Percentiles rank a stretch among this genome's conserved stretches.
Conservation (phyloP, 2,888 invertebrate species). For the Temnothorax rugatulus region DNA sequence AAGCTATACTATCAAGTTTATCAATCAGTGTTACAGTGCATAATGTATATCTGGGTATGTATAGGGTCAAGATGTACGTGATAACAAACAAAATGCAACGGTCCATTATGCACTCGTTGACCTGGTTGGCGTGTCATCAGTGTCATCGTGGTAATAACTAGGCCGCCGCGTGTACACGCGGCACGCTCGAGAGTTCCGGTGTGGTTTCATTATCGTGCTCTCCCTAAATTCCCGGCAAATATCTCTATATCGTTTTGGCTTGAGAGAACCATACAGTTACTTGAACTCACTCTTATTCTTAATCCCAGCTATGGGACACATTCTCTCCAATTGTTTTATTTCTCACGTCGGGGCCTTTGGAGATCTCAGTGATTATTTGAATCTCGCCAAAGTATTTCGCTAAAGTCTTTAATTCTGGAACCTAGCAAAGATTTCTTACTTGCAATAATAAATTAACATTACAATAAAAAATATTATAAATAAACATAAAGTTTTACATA, state of each 20-base stretch:
- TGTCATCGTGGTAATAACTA: constrained; percentile 71
- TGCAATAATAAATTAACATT: neutral
- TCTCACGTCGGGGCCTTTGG: neutral
- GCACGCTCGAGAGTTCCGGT: constrained; percentile 56
- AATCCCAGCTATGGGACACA: constrained; percentile 16
- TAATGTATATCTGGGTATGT: neutral
- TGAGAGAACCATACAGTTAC: constrained; percentile 45
- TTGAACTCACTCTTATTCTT: constrained; percentile 44
- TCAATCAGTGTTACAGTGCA: neutral
- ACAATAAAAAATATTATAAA: neutral
- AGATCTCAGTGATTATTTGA: constrained; percentile 26
- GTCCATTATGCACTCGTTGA: constrained; percentile 60
- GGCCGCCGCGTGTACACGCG: constrained; percentile 49
- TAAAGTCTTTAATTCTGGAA: neutral
- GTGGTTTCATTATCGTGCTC: constrained; percentile 49
- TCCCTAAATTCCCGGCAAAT: constrained; percentile 51
- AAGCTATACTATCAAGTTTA: neutral
- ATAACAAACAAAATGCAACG: constrained; percentile 59
- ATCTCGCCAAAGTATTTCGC: neutral
- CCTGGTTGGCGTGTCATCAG: constrained; percentile 71
- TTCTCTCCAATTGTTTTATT: constrained; percentile 37
- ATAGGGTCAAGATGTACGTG: neutral
- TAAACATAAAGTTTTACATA: neutral
- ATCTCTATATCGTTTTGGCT: neutral
- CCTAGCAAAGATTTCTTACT: neutral